Evolutionary conservation across 2,797 vertebrate genomes (phyloP), one percentile per base, ranked within the genome.

Genomic region (Adelosebastes latens): DNA sequence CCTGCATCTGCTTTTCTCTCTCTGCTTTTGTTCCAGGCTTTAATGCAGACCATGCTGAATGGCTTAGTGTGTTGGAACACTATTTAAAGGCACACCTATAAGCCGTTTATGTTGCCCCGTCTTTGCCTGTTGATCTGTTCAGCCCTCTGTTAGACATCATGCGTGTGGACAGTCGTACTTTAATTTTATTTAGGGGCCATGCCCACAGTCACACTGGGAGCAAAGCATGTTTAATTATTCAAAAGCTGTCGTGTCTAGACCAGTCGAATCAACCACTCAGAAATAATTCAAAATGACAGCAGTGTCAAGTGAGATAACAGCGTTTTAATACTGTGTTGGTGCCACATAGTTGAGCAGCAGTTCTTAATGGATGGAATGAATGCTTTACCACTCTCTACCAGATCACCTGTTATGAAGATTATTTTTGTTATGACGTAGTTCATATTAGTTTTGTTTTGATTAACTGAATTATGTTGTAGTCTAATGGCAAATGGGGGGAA

Each of bases 71-170:
- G 79, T 72, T 85, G 82, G 79, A 84, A 75, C 80, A 76, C 77
- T 81, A 72, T 91, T 93, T 92, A 90, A 93, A 92, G 90, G 61
- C 83, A 90, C 83, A 91, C 93, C 90, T 92, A 82, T 86, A 87
- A 94, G 87, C 71, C 62, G 39, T 84, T 93, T 89, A 86, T 29
- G 64, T 72, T 66, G 66, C 53, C 53, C 72, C 31, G 75, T 84
- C 77, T 82, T 73, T 73, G 73, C 80, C 72, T 67, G 76, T 87
- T 80, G 81, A 86, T 85, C 70, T 63, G 39, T 53, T 87, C 79
- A 81, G 46, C 80, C 27, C 49, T 66, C 72, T 75, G 72, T 87
- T 75, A 75, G 76, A 84, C 71, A 72, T 59, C 59, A 72, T 61
- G 70, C 18, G 4, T 60, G 58, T 20, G 72, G 65, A 81, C 68